Conservation (phyloP, 2,888 invertebrate genomes). For the Drosophila mimica region DNA sequence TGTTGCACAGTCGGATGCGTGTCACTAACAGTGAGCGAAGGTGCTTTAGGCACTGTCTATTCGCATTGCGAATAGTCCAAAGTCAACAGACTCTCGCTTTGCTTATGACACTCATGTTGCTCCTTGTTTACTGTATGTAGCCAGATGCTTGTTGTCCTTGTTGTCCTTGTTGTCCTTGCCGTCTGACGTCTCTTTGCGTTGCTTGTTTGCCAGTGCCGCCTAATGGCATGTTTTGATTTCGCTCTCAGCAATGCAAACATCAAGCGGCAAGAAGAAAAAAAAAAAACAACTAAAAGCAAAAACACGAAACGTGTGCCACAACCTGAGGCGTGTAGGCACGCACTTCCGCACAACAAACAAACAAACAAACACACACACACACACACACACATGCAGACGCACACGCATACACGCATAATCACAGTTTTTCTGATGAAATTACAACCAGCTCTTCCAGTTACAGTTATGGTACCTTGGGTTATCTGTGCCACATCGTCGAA, state of each 20-base stretch:
- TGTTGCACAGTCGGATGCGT: constrained; percentile 7
- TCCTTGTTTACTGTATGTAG: constrained; percentile 34
- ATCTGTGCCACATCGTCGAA: background rate
- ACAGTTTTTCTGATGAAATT: constrained; percentile 34
- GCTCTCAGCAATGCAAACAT: constrained; percentile 61
- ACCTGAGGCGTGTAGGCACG: constrained; percentile 43
- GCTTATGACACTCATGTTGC: constrained; percentile 22
- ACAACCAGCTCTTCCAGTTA: constrained; percentile 38
- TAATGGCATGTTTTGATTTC: constrained; percentile 77
- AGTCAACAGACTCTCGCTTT: constrained; percentile 11
- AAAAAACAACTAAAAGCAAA: constrained; percentile 6
- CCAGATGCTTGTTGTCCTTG: constrained; percentile 34
- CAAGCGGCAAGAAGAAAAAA: constrained; percentile 28
- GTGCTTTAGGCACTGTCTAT: constrained; percentile 17
- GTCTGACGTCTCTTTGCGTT: background rate
- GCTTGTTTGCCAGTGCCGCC: constrained; percentile 32
- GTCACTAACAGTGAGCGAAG: constrained; percentile 12
- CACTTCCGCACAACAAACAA: constrained; percentile 30
- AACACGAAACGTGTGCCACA: constrained; percentile 48
- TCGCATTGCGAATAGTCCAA: constrained; percentile 21
- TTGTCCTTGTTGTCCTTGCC: constrained; percentile 16
- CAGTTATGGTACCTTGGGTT: constrained; percentile 1
- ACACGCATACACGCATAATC: constrained; percentile 12
- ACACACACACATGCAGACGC: constrained; percentile 11
- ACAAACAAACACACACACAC: constrained; percentile 10